A percentile compares a stretch with the other conserved stretches of the same genome.
Conservation (phyloP, 2,113 vertebrate species). For the Phaetusa simplex region DNA sequence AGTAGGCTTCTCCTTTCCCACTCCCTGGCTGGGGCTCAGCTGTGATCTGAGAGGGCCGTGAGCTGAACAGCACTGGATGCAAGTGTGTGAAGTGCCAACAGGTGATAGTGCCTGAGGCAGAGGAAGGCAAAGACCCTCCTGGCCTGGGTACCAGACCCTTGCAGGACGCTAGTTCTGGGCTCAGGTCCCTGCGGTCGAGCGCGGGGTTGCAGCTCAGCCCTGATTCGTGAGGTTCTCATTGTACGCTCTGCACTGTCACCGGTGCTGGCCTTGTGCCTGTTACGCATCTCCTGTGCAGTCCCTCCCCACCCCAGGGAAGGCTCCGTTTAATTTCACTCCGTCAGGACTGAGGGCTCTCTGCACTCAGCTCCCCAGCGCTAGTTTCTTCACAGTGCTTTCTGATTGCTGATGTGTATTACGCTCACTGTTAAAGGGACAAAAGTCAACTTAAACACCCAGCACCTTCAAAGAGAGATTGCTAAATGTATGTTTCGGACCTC, state of each 20-base stretch:
- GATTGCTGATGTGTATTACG: neutral
- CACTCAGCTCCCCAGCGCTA: neutral
- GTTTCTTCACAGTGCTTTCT: neutral
- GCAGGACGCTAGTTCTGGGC: neutral
- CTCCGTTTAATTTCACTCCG: neutral
- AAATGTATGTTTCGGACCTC: neutral
- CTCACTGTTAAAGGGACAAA: neutral
- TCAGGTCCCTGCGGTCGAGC: neutral
- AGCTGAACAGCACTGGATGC: neutral
- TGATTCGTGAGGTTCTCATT: neutral
- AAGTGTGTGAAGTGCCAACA: neutral
- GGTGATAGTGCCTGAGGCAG: neutral
- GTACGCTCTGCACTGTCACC: conserved; percentile 1
- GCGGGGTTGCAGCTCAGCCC: neutral
- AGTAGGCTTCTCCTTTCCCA: neutral
- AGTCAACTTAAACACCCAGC: neutral
- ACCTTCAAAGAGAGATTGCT: neutral
- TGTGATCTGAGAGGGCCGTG: neutral
- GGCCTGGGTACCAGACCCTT: neutral
- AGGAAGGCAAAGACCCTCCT: neutral
- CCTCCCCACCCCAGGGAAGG: neutral
- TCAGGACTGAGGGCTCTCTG: neutral
- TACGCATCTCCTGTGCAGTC: neutral
- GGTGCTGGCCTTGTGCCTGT: neutral
- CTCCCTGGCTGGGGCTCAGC: neutral